phyloP scores from a whole-genome alignment of 2,113 vertebrate genomes.

The Alouatta palliata region DNA sequence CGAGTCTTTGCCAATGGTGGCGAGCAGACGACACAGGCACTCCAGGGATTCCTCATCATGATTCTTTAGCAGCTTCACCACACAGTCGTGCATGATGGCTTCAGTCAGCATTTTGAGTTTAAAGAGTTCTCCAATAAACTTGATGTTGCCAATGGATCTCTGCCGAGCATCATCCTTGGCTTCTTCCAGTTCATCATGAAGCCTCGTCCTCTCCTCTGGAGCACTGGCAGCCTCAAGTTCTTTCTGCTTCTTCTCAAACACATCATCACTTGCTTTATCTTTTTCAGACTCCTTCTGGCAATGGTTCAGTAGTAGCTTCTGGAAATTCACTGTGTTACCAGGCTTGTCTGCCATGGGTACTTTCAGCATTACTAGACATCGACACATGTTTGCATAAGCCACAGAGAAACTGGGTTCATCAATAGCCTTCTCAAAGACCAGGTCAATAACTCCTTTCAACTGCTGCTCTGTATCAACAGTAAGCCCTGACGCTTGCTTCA shows the following conservation, averaged over 20 bases:
- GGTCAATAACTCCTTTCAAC: constrained; percentile 97
- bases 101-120: constrained; percentile 99
- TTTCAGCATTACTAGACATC: constrained; percentile 96
- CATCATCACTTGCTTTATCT: constrained; percentile 97
- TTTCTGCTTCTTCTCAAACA: constrained; percentile 98
- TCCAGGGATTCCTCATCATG: constrained; percentile 97
- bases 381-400: constrained; percentile 98
- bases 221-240: constrained; percentile 94
- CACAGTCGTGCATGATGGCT: constrained; percentile 99
- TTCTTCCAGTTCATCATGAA: constrained; percentile 95
- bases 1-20: constrained; percentile 97
- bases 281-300: constrained; percentile 99
- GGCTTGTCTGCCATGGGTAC: constrained; percentile 97
- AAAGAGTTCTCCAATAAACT: constrained; percentile 98
- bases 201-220: constrained; percentile 90
- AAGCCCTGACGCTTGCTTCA: constrained; percentile 98
- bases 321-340: constrained; percentile 95
- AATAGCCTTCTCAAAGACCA: constrained; percentile 98
- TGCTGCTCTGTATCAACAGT: constrained; percentile 97
- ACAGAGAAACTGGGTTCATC: constrained; percentile 98
- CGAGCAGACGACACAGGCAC: constrained; percentile 96
- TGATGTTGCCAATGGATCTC: constrained; percentile 98
- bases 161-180: constrained; percentile 96
- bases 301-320: constrained; percentile 96
- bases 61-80: constrained; percentile 98